These are phyloP conservation scores for Pocillopora verrucosa DNA, from an alignment of 64 coral and sea anemone species.

Conservation along the genomic window DNA sequence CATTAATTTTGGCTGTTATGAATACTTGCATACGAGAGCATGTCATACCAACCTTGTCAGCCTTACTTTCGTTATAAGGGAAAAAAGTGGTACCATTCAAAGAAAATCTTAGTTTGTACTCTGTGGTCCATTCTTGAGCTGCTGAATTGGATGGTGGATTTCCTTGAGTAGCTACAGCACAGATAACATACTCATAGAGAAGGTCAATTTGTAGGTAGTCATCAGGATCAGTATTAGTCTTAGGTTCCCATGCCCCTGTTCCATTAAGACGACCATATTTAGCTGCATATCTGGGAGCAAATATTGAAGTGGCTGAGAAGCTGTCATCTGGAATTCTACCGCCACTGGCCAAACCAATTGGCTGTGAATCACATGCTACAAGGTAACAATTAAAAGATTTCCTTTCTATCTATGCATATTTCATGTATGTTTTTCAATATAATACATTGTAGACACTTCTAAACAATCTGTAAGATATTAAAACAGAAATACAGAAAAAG, in stretches of 20 bases:
- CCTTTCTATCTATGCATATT: background rate
- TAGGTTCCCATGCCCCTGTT: conserved; percentile 5
- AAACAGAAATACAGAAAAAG: no score
- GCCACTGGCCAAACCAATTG: background rate
- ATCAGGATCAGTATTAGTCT: background rate
- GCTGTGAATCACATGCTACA: background rate
- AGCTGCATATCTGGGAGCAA: background rate
- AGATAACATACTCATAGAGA: background rate
- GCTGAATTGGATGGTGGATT: background rate
- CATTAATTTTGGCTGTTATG: no score
- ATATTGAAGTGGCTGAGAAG: background rate
- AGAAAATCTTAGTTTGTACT: background rate
- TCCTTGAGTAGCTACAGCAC: conserved; percentile 50
- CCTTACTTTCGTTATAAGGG: background rate
- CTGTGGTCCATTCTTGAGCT: background rate
- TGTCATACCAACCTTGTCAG: background rate
- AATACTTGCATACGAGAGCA: no score
- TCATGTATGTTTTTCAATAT: background rate
- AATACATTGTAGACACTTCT: background rate
- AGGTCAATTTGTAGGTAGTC: conserved; percentile 45
- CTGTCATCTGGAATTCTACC: background rate
- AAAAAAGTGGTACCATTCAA: background rate
- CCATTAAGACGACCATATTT: conserved; percentile 1
- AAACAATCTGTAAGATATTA: no score
- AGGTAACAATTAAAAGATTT: background rate